phyloP scores from a whole-genome alignment of 2,797 vertebrate genomes.

The Sebastes umbrosus region DNA sequence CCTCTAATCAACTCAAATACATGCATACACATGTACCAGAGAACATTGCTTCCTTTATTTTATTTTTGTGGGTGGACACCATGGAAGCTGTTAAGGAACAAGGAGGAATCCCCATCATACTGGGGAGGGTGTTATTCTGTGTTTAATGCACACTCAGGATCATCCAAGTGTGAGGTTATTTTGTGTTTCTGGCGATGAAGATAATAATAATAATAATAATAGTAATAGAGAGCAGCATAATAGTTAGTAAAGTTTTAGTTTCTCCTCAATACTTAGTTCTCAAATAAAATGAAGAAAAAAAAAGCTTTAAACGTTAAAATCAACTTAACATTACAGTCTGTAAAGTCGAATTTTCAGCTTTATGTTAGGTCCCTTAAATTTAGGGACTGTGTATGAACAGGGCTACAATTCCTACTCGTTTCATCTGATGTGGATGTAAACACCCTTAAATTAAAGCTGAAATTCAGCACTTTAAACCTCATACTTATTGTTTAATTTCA shows the following conservation, averaged over 20 bases:
- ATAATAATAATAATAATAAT: neutral
- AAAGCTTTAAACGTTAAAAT: neutral
- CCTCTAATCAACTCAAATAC: neutral
- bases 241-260: slow-evolving; percentile 19
- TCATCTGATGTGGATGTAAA: neutral
- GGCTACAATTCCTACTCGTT: neutral
- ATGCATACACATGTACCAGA: neutral
- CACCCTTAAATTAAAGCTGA: neutral
- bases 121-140: neutral
- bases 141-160: neutral
- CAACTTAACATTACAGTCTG: neutral
- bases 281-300: neutral
- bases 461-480: neutral
- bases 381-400: neutral
- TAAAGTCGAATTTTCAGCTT: neutral
- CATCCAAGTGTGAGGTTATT: neutral
- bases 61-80: neutral
- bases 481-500: neutral
- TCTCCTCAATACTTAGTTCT: slow-evolving; percentile 7
- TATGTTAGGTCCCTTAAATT: neutral
- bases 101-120: neutral
- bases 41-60: neutral
- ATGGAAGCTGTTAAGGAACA: neutral
- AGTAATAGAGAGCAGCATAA: slow-evolving; percentile 40
- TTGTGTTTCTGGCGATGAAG: neutral